These are phyloP conservation scores for Lophotis ruficrista DNA, from an alignment of 2,113 vertebrate species.

Conservation along the genomic window DNA sequence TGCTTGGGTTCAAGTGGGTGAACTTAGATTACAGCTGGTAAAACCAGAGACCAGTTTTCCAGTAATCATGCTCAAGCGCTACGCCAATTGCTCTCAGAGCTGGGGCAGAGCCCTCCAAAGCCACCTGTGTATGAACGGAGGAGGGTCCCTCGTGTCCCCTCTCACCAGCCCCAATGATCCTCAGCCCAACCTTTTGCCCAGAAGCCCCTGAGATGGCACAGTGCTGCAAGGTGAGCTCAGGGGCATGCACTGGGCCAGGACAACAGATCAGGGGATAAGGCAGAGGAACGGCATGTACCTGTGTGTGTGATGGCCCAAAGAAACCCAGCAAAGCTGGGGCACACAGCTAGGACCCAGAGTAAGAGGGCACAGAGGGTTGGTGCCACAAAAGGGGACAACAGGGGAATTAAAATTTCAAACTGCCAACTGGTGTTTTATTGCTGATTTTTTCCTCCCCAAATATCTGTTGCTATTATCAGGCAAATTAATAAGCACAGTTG, in stretches of 20 bases:
- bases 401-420: not conserved
- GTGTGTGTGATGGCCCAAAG: not conserved
- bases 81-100: not conserved
- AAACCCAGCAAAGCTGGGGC: not conserved
- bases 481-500: not conserved
- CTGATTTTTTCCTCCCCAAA: not conserved
- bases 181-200: not conserved
- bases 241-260: not conserved
- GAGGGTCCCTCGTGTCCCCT: fast-evolving
- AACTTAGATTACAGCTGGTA: not conserved
- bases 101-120: not conserved
- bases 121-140: not conserved
- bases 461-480: not conserved
- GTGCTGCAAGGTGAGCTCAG: not conserved
- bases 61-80: not conserved
- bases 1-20: not conserved
- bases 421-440: not conserved
- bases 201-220: not conserved
- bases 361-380: not conserved
- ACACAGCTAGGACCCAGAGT: not conserved
- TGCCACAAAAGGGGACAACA: not conserved
- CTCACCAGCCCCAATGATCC: fast-evolving
- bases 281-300: not conserved
- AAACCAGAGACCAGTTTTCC: not conserved
- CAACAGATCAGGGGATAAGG: not conserved